Evolutionary conservation across 2,888 invertebrate genomes (phyloP).

Genomic region (Micoletzkya japonica): DNA sequence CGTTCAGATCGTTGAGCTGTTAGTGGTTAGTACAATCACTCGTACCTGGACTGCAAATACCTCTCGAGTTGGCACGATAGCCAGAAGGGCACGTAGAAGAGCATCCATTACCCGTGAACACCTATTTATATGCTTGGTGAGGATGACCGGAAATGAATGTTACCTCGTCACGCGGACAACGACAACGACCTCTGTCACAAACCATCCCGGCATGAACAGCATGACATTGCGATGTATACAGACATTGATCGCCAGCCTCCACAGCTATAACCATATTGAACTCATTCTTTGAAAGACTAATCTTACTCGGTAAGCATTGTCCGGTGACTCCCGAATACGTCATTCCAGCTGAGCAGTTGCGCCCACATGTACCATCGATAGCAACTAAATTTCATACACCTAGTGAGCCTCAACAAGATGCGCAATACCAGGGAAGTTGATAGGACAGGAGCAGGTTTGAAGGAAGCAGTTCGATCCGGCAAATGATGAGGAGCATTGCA

Average conservation of each 20-base stretch:
- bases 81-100: slow-evolving; percentile 44
- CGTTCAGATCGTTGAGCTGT: neutral
- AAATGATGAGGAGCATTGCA: slow-evolving; percentile 61
- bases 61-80: slow-evolving; percentile 45
- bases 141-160: neutral
- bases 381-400: slow-evolving; percentile 38
- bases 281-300: neutral
- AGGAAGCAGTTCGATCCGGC: slow-evolving; percentile 50
- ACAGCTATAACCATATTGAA: slow-evolving; percentile 44
- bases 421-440: slow-evolving; percentile 40
- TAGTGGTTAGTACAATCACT: neutral
- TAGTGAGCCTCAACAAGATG: neutral
- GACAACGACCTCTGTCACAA: slow-evolving; percentile 53
- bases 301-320: slow-evolving; percentile 58
- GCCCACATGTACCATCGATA: slow-evolving; percentile 63
- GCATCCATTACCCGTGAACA: slow-evolving; percentile 49
- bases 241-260: slow-evolving; percentile 60
- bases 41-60: slow-evolving; percentile 56
- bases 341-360: slow-evolving; percentile 51
- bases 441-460: slow-evolving; percentile 59
- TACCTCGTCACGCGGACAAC: slow-evolving; percentile 49
- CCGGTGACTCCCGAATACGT: slow-evolving; percentile 62
- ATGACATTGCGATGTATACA: slow-evolving; percentile 63
- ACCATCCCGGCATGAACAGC: slow-evolving; percentile 58
- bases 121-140: slow-evolving; percentile 31